A percentile compares a stretch with the other conserved stretches of the same genome.
Evolutionary conservation across 2,888 invertebrate species (phyloP).

Genomic region (Cephus pygmeus): DNA sequence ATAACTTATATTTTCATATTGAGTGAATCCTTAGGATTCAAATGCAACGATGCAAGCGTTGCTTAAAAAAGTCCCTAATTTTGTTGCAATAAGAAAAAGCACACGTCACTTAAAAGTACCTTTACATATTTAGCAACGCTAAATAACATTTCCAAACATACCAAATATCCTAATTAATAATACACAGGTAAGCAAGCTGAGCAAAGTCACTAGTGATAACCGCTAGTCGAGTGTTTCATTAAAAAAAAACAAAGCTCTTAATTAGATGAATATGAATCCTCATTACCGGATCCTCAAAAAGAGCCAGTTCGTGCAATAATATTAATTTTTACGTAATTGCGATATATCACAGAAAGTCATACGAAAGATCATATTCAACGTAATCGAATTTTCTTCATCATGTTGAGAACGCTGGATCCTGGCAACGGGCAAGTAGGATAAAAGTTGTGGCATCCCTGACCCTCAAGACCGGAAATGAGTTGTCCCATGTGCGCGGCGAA

Average conservation of each 20-base stretch:
- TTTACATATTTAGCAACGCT: no score
- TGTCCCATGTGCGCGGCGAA: constrained; percentile 79
- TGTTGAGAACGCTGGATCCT: constrained; percentile 72
- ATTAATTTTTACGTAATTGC: background rate
- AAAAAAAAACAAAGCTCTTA: no score
- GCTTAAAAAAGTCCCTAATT: background rate
- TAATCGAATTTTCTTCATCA: constrained; percentile 72
- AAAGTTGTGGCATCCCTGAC: constrained; percentile 76
- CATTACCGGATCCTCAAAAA: background rate
- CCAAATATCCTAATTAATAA: no score
- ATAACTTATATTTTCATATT: background rate
- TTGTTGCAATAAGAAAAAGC: background rate
- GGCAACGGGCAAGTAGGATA: constrained; percentile 75
- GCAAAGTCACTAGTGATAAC: no score
- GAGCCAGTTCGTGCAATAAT: background rate
- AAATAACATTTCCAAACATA: no score
- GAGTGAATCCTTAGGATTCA: background rate
- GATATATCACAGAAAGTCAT: constrained; percentile 31
- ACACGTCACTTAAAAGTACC: no score
- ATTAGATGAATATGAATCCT: no score
- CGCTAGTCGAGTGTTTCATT: no score
- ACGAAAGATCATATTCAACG: constrained; percentile 35
- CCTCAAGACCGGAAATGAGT: constrained; percentile 74
- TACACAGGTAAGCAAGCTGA: no score
- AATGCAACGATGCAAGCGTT: background rate